These are phyloP conservation scores for Leptopilina drosophilae DNA, from an alignment of 2,888 invertebrate genomes.

Conservation along the genomic window DNA sequence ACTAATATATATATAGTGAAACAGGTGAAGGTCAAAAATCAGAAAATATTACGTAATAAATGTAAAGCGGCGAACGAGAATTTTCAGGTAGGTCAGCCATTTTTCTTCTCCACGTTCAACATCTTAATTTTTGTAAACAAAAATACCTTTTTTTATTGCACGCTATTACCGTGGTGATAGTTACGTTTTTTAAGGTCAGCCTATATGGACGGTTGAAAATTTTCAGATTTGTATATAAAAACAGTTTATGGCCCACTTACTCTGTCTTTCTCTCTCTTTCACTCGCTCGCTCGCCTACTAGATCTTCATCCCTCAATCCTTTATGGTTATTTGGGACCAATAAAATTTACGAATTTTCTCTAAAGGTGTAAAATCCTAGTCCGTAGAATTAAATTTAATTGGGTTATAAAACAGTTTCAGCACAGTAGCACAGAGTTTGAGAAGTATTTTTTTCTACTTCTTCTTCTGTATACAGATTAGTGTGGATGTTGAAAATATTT, in stretches of 20 bases:
- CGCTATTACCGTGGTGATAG: background rate
- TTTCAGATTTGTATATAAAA: slow-evolving; percentile 9
- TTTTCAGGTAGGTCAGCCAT: slow-evolving; percentile 9
- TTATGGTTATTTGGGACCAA: slow-evolving; percentile 29
- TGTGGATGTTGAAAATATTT: no score
- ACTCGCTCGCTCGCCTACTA: no score
- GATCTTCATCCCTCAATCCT: background rate
- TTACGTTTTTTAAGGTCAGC: background rate
- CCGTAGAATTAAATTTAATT: slow-evolving; percentile 23
- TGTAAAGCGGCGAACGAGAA: background rate
- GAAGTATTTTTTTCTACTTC: background rate
- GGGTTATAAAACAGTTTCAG: slow-evolving; percentile 21
- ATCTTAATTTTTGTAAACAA: slow-evolving; percentile 10
- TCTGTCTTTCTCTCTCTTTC: no score
- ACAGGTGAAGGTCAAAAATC: slow-evolving; percentile 20
- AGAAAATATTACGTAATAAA: background rate
- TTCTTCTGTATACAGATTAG: background rate
- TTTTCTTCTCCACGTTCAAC: background rate
- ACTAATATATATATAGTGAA: background rate
- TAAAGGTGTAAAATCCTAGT: slow-evolving; percentile 14
- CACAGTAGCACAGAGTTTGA: slow-evolving; percentile 12
- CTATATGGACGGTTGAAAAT: background rate
- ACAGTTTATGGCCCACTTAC: no score
- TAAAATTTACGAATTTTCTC: slow-evolving; percentile 3
- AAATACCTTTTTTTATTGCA: slow-evolving; percentile 31